Percentiles rank a stretch among this genome's conserved stretches.
phyloP scores from a whole-genome alignment of 2,113 vertebrate species.

The Poeciliopsis occidentalis region DNA sequence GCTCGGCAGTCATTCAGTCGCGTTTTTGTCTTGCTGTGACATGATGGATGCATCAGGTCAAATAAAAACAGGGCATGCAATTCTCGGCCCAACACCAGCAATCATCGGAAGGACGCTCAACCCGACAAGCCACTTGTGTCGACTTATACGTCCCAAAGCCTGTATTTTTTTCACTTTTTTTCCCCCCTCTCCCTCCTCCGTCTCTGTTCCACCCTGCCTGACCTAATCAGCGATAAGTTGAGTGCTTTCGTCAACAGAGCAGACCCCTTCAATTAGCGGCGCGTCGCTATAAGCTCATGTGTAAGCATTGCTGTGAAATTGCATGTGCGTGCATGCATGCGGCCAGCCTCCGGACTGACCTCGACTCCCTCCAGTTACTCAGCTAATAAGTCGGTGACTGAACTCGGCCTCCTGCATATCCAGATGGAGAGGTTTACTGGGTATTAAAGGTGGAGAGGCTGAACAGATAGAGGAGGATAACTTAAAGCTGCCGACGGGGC shows the following conservation, averaged over 20 bases:
- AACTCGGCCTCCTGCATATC: slow-evolving; percentile 46
- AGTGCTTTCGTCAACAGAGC: slow-evolving; percentile 68
- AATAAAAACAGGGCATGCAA: too few species aligned
- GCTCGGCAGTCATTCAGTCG: too few species aligned
- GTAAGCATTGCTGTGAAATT: slow-evolving; percentile 59
- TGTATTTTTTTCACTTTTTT: not conserved
- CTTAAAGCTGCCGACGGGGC: slow-evolving; percentile 15
- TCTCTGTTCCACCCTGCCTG: slow-evolving; percentile 29
- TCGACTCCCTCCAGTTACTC: slow-evolving; percentile 43
- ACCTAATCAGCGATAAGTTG: slow-evolving; percentile 62
- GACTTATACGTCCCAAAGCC: slow-evolving; percentile 30
- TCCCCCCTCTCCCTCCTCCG: not conserved
- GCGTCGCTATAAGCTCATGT: slow-evolving; percentile 61
- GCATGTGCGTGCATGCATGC: slow-evolving; percentile 10
- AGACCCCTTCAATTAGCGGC: slow-evolving; percentile 64
- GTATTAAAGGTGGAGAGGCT: slow-evolving; percentile 46
- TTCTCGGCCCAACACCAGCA: slow-evolving; percentile 25
- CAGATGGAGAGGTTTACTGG: slow-evolving; percentile 64
- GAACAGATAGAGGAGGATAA: slow-evolving; percentile 48
- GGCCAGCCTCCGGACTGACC: slow-evolving; percentile 38
- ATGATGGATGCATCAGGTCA: too few species aligned
- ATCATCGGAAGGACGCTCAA: slow-evolving; percentile 56
- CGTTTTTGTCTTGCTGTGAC: too few species aligned
- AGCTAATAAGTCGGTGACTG: slow-evolving; percentile 48
- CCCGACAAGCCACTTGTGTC: slow-evolving; percentile 38